Conservation (phyloP, 2,888 invertebrate species). For the Proisotoma minuta region DNA sequence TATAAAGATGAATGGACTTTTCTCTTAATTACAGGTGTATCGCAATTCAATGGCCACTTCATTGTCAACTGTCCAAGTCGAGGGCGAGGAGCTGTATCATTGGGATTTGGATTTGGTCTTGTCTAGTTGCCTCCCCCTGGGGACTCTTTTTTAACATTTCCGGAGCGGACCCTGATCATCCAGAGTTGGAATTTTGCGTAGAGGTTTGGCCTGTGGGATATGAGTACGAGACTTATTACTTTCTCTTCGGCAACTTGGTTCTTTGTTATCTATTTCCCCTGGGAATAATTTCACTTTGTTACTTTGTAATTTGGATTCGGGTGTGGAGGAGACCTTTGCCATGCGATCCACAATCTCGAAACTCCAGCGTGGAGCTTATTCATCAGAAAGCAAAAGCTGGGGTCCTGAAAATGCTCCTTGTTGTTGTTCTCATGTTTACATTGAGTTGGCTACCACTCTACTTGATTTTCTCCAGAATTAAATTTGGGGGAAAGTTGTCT, state of each 20-base stretch:
- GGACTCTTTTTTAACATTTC: constrained; percentile 60
- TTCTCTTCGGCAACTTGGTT: constrained; percentile 55
- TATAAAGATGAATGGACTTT: too few relatives aligned
- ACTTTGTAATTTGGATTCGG: constrained; percentile 55
- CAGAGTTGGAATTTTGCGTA: constrained; percentile 61
- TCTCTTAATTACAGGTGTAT: constrained; percentile 83
- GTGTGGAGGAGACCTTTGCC: constrained; percentile 53
- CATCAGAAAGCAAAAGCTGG: constrained; percentile 50
- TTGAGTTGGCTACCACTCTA: constrained; percentile 58
- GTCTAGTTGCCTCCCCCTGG: constrained; percentile 54
- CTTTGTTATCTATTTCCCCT: constrained; percentile 57
- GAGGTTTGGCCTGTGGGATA: constrained; percentile 53
- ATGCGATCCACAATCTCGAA: constrained; percentile 58
- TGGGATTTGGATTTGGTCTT: constrained; percentile 53
- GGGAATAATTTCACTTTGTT: constrained; percentile 55
- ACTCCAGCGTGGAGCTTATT: constrained; percentile 47
- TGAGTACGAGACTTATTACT: constrained; percentile 53
- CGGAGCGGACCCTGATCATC: constrained; percentile 64
- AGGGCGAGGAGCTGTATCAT: constrained; percentile 62
- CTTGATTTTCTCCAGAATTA: constrained; percentile 52
- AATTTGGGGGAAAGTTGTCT: constrained; percentile 49
- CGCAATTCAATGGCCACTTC: constrained; percentile 91
- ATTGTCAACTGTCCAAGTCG: constrained; percentile 81
- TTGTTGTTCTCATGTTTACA: constrained; percentile 56
- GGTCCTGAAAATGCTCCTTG: constrained; percentile 56